A percentile compares a stretch with the other conserved stretches of the same genome.
Evolutionary conservation across 2,797 vertebrate genomes (phyloP).

Genomic region (Synanceia verrucosa): DNA sequence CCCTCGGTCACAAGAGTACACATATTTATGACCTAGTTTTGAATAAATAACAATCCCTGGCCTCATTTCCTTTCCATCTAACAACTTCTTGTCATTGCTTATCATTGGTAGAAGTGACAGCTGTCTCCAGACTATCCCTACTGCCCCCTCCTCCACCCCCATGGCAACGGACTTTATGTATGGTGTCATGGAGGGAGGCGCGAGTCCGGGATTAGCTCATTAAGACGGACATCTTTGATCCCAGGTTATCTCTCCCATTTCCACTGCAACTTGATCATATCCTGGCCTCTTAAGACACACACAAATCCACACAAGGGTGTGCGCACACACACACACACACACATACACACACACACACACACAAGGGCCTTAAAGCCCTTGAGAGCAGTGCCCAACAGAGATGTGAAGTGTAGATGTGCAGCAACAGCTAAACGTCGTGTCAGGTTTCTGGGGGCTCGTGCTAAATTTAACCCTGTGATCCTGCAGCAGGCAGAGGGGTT

Average conservation of each 20-base stretch:
- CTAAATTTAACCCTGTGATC: slow-evolving; percentile 99
- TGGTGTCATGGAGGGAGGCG: slow-evolving; percentile 62
- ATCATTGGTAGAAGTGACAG: slow-evolving; percentile 71
- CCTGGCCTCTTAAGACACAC: slow-evolving; percentile 57
- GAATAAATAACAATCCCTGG: slow-evolving; percentile 45
- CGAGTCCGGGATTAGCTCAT: slow-evolving; percentile 75
- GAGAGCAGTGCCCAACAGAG: slow-evolving; percentile 88
- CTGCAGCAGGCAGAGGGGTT: slow-evolving; percentile 95
- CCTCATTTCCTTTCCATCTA: slow-evolving; percentile 39
- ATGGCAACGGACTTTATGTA: slow-evolving; percentile 45
- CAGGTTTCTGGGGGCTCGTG: slow-evolving; percentile 93
- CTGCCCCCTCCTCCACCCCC: slow-evolving; percentile 2
- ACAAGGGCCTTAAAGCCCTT: slow-evolving; percentile 69
- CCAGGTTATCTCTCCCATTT: slow-evolving; percentile 69
- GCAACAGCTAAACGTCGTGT: slow-evolving; percentile 98
- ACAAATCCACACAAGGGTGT: slow-evolving; percentile 32
- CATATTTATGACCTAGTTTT: slow-evolving; percentile 42
- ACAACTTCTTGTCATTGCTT: slow-evolving; percentile 51
- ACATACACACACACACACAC: slow-evolving; percentile 20
- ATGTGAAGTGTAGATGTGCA: slow-evolving; percentile 96
- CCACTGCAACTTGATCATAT: slow-evolving; percentile 75
- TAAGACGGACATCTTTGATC: slow-evolving; percentile 75
- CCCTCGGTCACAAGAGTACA: slow-evolving; percentile 2
- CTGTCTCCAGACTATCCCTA: slow-evolving; percentile 61
- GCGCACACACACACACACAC: background rate